Conservation (phyloP, 1,140 invertebrate species). For the Amphibalanus amphitrite region DNA sequence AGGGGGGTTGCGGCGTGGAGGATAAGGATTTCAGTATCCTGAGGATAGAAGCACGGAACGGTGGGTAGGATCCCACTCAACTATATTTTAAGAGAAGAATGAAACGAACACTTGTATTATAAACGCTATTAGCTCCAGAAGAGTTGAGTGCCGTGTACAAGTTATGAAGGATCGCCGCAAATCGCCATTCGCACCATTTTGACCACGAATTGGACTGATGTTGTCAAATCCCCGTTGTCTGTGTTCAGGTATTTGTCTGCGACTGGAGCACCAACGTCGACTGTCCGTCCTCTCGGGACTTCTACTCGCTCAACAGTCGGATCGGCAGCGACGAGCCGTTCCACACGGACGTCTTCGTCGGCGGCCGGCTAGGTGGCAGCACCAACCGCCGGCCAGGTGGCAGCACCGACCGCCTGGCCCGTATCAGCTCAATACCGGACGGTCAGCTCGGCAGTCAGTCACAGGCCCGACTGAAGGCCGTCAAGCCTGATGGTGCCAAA, state of each 20-base stretch:
- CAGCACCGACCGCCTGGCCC: background rate
- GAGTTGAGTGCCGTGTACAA: too few species aligned
- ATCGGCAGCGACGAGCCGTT: background rate
- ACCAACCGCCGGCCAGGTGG: too few species aligned
- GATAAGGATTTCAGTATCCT: too few species aligned
- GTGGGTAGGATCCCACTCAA: too few species aligned
- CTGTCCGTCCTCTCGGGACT: conserved; percentile 4
- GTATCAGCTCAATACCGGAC: background rate
- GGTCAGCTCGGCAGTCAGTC: background rate
- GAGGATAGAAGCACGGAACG: too few species aligned
- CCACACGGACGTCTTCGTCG: background rate
- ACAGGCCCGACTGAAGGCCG: background rate
- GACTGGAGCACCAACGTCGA: conserved; percentile 10
- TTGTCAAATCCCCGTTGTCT: background rate
- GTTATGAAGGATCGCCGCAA: too few species aligned
- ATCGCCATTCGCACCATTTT: too few species aligned
- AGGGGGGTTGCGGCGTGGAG: too few species aligned
- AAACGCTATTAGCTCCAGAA: too few species aligned
- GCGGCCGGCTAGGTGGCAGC: background rate
- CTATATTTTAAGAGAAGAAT: too few species aligned
- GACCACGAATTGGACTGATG: conserved; percentile 3
- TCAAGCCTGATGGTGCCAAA: background rate
- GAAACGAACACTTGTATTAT: too few species aligned
- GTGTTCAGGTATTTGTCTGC: conserved; percentile 9
- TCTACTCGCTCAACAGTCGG: conserved; percentile 7